These are phyloP conservation scores for Macquaria australasica DNA, from an alignment of 2,113 vertebrate species.

Conservation along the genomic window DNA sequence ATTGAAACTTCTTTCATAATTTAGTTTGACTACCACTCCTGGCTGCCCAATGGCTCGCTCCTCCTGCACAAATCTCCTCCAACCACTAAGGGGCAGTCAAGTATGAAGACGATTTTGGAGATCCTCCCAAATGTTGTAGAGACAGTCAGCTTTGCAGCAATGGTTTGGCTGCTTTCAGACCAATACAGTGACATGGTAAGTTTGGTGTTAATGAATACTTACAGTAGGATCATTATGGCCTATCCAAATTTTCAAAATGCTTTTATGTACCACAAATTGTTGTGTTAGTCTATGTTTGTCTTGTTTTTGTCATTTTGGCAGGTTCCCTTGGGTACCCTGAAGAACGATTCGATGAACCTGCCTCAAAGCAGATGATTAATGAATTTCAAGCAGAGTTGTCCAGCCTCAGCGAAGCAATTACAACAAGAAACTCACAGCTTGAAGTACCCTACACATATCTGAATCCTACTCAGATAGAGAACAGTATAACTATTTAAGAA, in stretches of 20 bases:
- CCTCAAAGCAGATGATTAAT: constrained; percentile 46
- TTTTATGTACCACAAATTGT: neutral
- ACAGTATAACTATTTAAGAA: constrained; percentile 57
- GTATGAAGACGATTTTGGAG: constrained; percentile 56
- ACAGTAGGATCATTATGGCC: neutral
- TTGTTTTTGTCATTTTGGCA: constrained; percentile 25
- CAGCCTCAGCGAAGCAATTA: constrained; percentile 51
- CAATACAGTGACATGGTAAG: constrained; percentile 39
- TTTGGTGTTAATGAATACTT: neutral
- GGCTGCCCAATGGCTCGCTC: constrained; percentile 58
- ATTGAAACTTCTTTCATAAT: neutral
- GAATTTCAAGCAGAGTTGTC: constrained; percentile 64
- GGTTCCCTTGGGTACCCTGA: constrained; percentile 67
- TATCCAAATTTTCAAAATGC: neutral
- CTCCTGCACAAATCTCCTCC: constrained; percentile 66
- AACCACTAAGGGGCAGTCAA: constrained; percentile 67
- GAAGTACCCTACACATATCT: constrained; percentile 69
- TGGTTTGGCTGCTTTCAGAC: neutral
- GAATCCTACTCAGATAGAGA: constrained; percentile 60
- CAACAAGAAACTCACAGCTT: constrained; percentile 57
- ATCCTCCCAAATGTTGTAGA: constrained; percentile 59
- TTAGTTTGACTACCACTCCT: constrained; percentile 73
- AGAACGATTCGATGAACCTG: constrained; percentile 59
- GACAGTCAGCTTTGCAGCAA: neutral
- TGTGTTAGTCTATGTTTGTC: neutral